Evolutionary conservation across 2,113 vertebrate genomes (phyloP).

Genomic region (Phalacrocorax aristotelis): DNA sequence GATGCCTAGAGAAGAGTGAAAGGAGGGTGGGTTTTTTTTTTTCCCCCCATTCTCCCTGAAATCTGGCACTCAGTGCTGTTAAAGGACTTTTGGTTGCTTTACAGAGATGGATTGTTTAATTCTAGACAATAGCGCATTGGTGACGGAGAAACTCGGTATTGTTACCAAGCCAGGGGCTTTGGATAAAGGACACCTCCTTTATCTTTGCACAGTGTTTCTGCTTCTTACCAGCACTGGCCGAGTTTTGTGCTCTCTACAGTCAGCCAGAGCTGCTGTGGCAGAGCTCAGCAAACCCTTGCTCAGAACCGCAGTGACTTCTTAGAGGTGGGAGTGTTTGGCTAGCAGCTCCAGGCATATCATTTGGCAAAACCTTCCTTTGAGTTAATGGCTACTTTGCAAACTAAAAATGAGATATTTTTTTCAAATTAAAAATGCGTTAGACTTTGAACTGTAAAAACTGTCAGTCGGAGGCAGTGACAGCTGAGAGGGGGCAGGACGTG

Average conservation of each 20-base stretch:
- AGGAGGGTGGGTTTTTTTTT: too few relatives aligned
- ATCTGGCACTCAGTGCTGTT: not conserved
- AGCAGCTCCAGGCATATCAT: not conserved
- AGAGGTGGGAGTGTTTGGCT: not conserved
- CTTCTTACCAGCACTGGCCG: not conserved
- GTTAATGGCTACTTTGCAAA: not conserved
- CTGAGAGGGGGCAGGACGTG: not conserved
- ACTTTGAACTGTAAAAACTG: not conserved
- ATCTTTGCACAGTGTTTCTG: not conserved
- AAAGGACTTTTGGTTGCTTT: not conserved
- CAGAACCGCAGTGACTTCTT: not conserved
- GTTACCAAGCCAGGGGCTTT: not conserved
- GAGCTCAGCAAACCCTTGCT: not conserved
- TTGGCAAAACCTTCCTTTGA: not conserved
- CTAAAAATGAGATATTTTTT: not conserved
- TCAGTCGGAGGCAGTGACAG: not conserved
- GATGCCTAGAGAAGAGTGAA: not conserved
- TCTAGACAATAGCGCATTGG: not conserved
- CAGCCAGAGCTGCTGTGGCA: not conserved
- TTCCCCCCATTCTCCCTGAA: not conserved
- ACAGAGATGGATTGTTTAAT: not conserved
- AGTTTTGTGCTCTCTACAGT: not conserved
- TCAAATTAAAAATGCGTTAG: accelerated
- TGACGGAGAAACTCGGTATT: not conserved
- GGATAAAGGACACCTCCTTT: not conserved